These are phyloP conservation scores for Colinus virginianus DNA, from an alignment of 2,113 vertebrate genomes.

Conservation along the genomic window DNA sequence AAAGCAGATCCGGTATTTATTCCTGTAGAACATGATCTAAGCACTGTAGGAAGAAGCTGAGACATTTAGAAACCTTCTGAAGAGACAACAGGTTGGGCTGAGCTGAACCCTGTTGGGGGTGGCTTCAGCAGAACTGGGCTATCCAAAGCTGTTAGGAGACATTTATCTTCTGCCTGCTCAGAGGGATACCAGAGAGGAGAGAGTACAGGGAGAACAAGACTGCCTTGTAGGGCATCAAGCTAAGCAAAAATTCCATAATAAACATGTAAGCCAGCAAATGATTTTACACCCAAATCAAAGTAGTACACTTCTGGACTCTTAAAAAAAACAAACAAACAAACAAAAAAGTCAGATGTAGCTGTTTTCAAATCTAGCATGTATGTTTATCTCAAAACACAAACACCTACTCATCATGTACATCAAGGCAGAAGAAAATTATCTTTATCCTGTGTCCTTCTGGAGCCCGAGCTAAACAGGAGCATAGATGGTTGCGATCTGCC, in stretches of 20 bases:
- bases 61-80: background rate
- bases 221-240: background rate
- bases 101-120: background rate
- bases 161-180: background rate
- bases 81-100: background rate
- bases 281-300: background rate
- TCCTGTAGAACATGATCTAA: background rate
- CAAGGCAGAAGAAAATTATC: background rate
- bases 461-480: background rate
- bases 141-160: background rate
- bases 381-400: constrained; percentile 16
- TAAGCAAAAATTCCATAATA: background rate
- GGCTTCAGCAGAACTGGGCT: background rate
- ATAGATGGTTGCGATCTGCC: background rate
- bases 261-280: background rate
- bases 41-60: background rate
- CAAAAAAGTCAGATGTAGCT: background rate
- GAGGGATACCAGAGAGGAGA: background rate
- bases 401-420: background rate
- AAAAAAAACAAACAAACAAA: background rate
- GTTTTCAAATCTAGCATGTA: constrained; percentile 14
- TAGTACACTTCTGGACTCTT: background rate
- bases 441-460: background rate
- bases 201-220: background rate
- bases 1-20: background rate